Evolutionary conservation across 2,113 vertebrate species (phyloP), one percentile per base, ranked within the genome.

Genomic region (Brachyhypopomus occidentalis): DNA sequence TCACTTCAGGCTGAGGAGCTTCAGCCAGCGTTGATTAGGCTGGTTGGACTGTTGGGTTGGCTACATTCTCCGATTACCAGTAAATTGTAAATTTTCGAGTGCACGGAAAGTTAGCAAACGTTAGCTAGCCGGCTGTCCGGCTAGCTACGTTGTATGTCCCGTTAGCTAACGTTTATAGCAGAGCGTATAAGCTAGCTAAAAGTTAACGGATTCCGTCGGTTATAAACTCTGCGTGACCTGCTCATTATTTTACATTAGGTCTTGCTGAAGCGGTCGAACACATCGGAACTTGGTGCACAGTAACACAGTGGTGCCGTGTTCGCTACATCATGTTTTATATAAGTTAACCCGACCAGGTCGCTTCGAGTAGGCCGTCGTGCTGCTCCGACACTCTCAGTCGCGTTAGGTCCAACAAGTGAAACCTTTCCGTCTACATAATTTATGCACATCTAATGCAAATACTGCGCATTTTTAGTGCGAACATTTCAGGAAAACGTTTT

Each of bases 131-230:
- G 17, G 8, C 14, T 4, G 27, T 22, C 19, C 23, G 8, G 64
- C 64, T 67, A 34, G 34, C 67, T 16, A 14, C 4, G 36, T 4
- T 4, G 1, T 30, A 45, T 22, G 16, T 62, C 67, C 77, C 75
- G 67, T 84, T 84, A 80, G 59, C 78, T 66, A 20, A 55, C 45
- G 45, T 52, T 52, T 66, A 52, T 63, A 56, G 27, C 71, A 41
- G 20, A 38, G 77, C 66, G 58, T 52, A 63, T 16, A 20, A 1
- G 1, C 7, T 48, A 16, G 74, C 48, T 66, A 66, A 66, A 75
- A 36, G 56, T 71, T 52, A 66, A 60, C 56, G 72, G 22, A 19
- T 71, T 70, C 64, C 56, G 38, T n/a, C 55, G 34, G n/a, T 58
- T 12, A 12, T 55, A 64, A 27, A 16, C 22, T 17, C 0, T 4